A percentile compares a stretch with the other conserved stretches of the same genome.
phyloP scores from a whole-genome alignment of 2,797 vertebrate species.

The Tenualosa ilisha region DNA sequence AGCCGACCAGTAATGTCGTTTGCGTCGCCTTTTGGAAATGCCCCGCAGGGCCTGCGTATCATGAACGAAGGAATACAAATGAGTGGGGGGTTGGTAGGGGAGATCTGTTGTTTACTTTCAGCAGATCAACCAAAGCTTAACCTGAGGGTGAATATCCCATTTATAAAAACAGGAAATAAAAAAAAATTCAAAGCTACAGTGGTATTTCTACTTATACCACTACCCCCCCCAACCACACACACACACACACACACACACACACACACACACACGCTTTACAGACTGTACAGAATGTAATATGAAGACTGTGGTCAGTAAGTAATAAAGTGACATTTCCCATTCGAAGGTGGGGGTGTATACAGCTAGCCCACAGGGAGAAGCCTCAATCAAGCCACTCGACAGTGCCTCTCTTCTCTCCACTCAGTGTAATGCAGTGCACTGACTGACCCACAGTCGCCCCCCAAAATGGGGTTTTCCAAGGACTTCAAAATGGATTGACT shows the following conservation, averaged over 20 bases:
- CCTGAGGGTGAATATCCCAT: background rate
- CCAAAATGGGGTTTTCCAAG: background rate
- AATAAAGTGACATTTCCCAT: slow-evolving; percentile 17
- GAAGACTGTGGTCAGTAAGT: background rate
- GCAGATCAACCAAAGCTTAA: slow-evolving; percentile 10
- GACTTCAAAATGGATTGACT: background rate
- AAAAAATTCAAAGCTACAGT: background rate
- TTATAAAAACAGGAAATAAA: background rate
- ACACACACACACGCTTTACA: no score
- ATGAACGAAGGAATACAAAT: background rate
- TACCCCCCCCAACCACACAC: background rate
- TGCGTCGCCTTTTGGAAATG: background rate
- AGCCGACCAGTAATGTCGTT: background rate
- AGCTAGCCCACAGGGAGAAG: background rate
- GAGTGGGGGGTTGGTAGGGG: background rate
- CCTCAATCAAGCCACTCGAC: background rate
- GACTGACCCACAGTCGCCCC: background rate
- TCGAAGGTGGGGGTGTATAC: background rate
- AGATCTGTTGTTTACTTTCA: background rate
- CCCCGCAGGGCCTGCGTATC: background rate
- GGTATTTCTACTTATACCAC: background rate
- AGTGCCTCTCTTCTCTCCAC: background rate
- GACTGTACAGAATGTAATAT: background rate
- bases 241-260: no score
- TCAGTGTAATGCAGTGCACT: background rate